Percentiles rank a stretch among this genome's conserved stretches.
Evolutionary conservation across 1,140 invertebrate species (phyloP).

Genomic region (Lordiphosa clarofinis): DNA sequence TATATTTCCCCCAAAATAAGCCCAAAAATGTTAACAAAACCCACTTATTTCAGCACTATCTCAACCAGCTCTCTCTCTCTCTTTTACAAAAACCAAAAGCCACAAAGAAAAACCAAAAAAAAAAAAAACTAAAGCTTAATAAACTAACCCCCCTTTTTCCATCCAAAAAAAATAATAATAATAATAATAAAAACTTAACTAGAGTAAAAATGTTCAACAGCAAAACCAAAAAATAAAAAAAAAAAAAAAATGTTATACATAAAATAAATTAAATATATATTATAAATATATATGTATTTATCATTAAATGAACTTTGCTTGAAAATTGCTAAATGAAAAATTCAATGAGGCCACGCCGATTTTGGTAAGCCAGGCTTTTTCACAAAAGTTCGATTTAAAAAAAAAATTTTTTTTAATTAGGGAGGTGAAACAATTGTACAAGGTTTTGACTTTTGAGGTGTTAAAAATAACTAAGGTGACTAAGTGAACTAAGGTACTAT

Average conservation of each 20-base stretch:
- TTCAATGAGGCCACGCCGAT: constrained; percentile 13
- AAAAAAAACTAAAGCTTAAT: constrained; percentile 43
- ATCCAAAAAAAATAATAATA: constrained; percentile 40
- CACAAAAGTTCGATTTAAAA: neutral
- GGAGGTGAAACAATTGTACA: constrained; percentile 4
- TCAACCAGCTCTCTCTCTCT: neutral
- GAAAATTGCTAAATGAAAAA: constrained; percentile 26
- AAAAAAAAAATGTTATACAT: constrained; percentile 47
- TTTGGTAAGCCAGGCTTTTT: too few relatives aligned
- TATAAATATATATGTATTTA: constrained; percentile 37
- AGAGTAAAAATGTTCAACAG: constrained; percentile 56
- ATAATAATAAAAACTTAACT: constrained; percentile 23
- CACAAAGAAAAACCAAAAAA: constrained; percentile 9
- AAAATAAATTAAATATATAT: constrained; percentile 53
- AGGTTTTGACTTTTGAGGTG: too few relatives aligned
- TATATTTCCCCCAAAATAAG: constrained; percentile 7
- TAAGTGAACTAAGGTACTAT: too few relatives aligned
- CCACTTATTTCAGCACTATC: neutral
- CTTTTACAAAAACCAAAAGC: constrained; percentile 12
- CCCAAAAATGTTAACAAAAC: constrained; percentile 14
- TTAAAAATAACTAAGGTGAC: too few relatives aligned
- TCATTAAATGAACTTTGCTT: constrained; percentile 44
- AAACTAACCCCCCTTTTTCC: constrained; percentile 56
- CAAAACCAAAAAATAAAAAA: constrained; percentile 51
- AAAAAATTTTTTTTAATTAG: neutral